These are phyloP conservation scores for Pseudeuparius sepicola DNA, from an alignment of 2,888 invertebrate species.

Conservation along the genomic window DNA sequence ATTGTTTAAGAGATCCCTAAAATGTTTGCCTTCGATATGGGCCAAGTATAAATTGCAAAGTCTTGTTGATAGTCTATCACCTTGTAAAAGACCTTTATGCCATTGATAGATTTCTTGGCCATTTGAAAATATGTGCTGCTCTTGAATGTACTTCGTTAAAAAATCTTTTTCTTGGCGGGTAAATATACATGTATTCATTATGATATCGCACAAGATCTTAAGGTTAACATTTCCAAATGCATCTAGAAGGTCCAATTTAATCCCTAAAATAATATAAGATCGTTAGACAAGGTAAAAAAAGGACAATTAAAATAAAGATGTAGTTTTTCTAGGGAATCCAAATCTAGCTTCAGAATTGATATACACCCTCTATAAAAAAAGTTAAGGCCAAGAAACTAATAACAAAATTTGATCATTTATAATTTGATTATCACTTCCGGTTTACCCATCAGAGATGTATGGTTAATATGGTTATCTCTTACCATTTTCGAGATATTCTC, in stretches of 20 bases:
- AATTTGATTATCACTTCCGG: too few relatives aligned
- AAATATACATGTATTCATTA: conserved; percentile 7
- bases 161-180: conserved; percentile 9
- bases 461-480: too few relatives aligned
- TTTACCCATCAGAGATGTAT: too few relatives aligned
- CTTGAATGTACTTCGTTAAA: conserved; percentile 7
- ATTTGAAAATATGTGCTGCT: conserved; percentile 10
- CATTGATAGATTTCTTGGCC: conserved; percentile 13
- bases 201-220: conserved; percentile 3
- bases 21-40: conserved; percentile 7
- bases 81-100: conserved; percentile 17
- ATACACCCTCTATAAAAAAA: too few relatives aligned
- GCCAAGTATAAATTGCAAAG: conserved; percentile 16
- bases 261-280: conserved; percentile 13
- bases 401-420: too few relatives aligned
- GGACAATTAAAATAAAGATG: too few relatives aligned
- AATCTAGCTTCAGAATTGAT: too few relatives aligned
- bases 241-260: conserved; percentile 16
- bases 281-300: too few relatives aligned
- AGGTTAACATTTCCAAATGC: conserved; percentile 15
- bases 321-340: too few relatives aligned
- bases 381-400: too few relatives aligned
- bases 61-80: conserved; percentile 13
- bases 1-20: conserved; percentile 10
- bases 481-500: too few relatives aligned